Base-by-base conservation (phyloP, 2,888 invertebrate genomes). In the Erebia ligea region DNA sequence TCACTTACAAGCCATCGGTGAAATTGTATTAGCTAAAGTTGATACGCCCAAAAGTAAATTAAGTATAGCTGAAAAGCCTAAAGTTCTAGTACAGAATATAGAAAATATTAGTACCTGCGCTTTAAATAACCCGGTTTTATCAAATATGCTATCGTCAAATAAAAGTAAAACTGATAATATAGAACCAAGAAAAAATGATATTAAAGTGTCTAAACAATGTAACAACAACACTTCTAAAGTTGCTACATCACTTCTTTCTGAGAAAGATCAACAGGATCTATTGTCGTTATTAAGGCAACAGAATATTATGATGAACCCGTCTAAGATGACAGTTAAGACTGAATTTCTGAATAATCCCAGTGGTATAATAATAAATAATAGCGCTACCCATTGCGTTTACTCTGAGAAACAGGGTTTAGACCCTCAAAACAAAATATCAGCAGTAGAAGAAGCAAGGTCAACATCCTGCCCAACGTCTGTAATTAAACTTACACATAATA, bases 201-300 rank as follows among this genome's bases (percentile, higher is more conserved):
- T n/a, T 10, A 69, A 68, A 42, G 58, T n/a, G 62, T 21, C 42
- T 19, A 45, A 15, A 48, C 61, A 69, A 61, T 64, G 57, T 25
- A 64, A 65, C 62, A 64, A 11, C 42, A 10, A 40, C 10, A 25
- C 54, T 19, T 15, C 57, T 17, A 54, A 54, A 58, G 19, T 61
- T 52, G 40, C 57, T 50, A 65, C 73, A 25, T 66, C 74, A 42
- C 58, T 69, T 48, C 73, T 89, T 52, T 81, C 85, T 11, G 86
- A 89, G 70, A 84, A 80, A 62, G 90, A 91, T 73, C 87, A 88
- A 73, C 79, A 83, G 62, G 90, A 92, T 61, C 71, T 92, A 59
- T 17, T 86, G 25, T 76, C 78, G 42, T 79, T 92, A 67, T 74
- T 90, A 63, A 80, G 84, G 68, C 90, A 90, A 70, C 82, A 89